Evolutionary conservation across 2,888 invertebrate genomes (phyloP), one percentile per base, ranked within the genome.

Genomic region (Phyto melanocephala): DNA sequence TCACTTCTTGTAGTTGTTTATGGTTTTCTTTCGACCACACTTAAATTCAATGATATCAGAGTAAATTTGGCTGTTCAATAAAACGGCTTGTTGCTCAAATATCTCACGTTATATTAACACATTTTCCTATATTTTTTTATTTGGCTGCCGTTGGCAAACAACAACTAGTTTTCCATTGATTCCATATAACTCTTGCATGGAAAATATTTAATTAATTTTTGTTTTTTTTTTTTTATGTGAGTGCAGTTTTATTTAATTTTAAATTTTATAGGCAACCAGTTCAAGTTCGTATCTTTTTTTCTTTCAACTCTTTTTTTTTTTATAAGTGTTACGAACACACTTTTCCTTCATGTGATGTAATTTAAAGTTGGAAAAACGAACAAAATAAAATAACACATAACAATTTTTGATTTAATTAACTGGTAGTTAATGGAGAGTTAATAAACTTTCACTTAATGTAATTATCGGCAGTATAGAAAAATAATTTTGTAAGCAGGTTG

Each of bases 101-200:
- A 85, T 85, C 85, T 85, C 85, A 85, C 85, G 86, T 84, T 85
- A 86, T 86, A 86, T 87, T 86, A 87, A 87, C 88, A 88, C 88
- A 88, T 84, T 85, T 87, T 84, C 86, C 86, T 86, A 86, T 67
- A 62, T 79, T 56, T 20, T n/a, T 56, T 68, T 56, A 8, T 28
- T n/a, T 33, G 22, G 10, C 22, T 35, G 65, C 37, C 37, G 17
- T 58, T 58, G 37, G 45, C 56, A 75, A 28, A 3, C 28, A 28
- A 28, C 28, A 28, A 67, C 63, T 58, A 74, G 70, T 80, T 62
- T 68, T 74, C 42, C 54, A 76, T 45, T 33, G 65, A 33, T 56
- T 75, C 17, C 35, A 45, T 56, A 60, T 28, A 45, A 56, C 54
- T 56, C 56, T 75, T 45, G 67, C 67, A 35, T 68, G 60, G 40